Base-by-base conservation (phyloP, 2,113 vertebrate species). In the Oreochromis aureus region DNA sequence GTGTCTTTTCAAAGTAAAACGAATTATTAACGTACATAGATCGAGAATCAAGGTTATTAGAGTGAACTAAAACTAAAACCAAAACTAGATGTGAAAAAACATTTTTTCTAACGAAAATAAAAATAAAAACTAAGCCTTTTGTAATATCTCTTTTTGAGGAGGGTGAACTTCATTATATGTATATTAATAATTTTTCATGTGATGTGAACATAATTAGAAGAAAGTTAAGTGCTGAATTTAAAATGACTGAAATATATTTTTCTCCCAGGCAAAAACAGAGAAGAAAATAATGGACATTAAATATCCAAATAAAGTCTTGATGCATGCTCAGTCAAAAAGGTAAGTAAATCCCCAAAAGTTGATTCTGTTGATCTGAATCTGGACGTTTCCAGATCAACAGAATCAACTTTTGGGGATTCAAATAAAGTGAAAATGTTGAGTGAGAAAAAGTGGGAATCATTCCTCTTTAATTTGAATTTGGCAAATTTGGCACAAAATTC, bases 1-100 rank as follows among this genome's bases (percentile, higher is more conserved):
- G 0, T 0, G 2, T 1, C 1, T 5, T 89, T 92, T 92, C 87
- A 91, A 91, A 95, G 61, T 89, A 89, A 93, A 30, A 19, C 22
- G 15, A 51, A 2, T n/a, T 4, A 5, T 19, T 12, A 19, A 78
- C 6, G 10, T 27, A 73, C 66, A 22, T 63, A 11, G 59, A 18
- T 36, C 59, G 34, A 39, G 19, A 66, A 66, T 66, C 34, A 66
- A 66, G 3, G 61, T 66, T 66, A 39, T 5, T 39, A 66, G 22
- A 39, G 3, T 66, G 10, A 66, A 66, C 1, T 39, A 66, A 3
- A 66, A 66, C 1, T 19, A 36, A 34, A 63, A 63, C 36, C 39
- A 66, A 66, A 66, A 13, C 6, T 66, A 66, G 19, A n/a, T 39
- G 61, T n/a, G 34, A 39, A 66, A 66, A 39, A 66, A 39, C 18